A percentile compares a stretch with the other conserved stretches of the same genome.
These are phyloP conservation scores for Ceyx melanurus DNA, from an alignment of 2,113 vertebrate species.

Conservation along the genomic window DNA sequence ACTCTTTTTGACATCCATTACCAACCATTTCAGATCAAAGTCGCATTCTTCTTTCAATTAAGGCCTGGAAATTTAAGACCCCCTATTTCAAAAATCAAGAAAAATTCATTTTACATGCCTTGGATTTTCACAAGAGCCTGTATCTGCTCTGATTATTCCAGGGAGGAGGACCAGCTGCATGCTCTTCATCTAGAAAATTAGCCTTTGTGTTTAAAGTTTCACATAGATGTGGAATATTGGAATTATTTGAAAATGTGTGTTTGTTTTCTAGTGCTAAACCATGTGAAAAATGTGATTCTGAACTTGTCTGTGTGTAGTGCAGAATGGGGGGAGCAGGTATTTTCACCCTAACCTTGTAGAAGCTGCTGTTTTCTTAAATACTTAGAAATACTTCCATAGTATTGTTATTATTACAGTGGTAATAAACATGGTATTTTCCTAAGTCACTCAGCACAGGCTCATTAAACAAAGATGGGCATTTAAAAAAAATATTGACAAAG, in stretches of 20 bases:
- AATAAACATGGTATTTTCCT: background rate
- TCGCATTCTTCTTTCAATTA: background rate
- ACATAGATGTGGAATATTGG: background rate
- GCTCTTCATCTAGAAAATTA: background rate
- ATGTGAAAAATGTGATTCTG: background rate
- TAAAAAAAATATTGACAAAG: background rate
- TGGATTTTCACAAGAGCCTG: background rate
- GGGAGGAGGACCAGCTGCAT: conserved; percentile 11
- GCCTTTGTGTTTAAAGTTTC: conserved; percentile 20
- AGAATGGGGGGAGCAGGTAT: background rate
- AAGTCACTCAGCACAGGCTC: background rate
- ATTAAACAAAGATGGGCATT: background rate
- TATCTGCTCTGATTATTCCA: background rate
- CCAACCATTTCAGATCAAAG: conserved; percentile 25
- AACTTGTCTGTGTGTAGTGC: background rate
- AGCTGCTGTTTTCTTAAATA: background rate
- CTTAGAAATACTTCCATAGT: too few relatives aligned
- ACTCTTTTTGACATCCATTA: background rate
- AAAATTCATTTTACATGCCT: conserved; percentile 1
- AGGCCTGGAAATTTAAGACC: background rate
- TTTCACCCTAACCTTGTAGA: background rate
- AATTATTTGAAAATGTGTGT: background rate
- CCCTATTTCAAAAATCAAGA: background rate
- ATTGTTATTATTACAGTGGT: too few relatives aligned
- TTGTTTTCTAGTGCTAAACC: background rate